Percentiles rank a stretch among this genome's conserved stretches.
Evolutionary conservation across 2,113 vertebrate species (phyloP).

Genomic region (Climacteris rufus): DNA sequence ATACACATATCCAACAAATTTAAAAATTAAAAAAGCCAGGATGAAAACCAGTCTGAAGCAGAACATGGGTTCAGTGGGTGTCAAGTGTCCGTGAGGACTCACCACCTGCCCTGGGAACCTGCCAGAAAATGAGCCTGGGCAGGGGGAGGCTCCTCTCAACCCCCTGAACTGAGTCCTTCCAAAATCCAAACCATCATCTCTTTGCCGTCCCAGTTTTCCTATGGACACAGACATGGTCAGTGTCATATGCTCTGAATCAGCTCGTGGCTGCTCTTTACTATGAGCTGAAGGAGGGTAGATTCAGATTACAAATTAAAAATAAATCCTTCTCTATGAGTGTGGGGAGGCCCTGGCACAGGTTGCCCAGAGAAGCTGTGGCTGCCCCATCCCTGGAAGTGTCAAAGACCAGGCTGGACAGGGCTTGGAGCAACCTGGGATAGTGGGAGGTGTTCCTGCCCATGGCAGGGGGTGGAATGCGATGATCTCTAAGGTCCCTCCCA

Average conservation of each 20-base stretch:
- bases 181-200: background rate
- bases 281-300: background rate
- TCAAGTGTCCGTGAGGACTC: background rate
- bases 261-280: background rate
- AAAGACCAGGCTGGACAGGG: accelerated
- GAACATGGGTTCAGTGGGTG: background rate
- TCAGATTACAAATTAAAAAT: background rate
- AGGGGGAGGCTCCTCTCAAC: background rate
- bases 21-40: background rate
- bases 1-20: background rate
- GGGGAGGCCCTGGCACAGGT: accelerated
- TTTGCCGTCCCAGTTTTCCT: background rate
- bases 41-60: background rate
- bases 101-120: background rate
- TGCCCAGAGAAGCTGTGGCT: background rate
- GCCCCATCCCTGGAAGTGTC: background rate
- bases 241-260: background rate
- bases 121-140: accelerated
- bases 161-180: background rate
- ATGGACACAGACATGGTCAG: accelerated
- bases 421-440: accelerated
- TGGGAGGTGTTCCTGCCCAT: background rate
- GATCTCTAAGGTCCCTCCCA: background rate
- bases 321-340: background rate
- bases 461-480: background rate